phyloP scores from a whole-genome alignment of 1,140 invertebrate species.

The Acromyrmex echinatior region DNA sequence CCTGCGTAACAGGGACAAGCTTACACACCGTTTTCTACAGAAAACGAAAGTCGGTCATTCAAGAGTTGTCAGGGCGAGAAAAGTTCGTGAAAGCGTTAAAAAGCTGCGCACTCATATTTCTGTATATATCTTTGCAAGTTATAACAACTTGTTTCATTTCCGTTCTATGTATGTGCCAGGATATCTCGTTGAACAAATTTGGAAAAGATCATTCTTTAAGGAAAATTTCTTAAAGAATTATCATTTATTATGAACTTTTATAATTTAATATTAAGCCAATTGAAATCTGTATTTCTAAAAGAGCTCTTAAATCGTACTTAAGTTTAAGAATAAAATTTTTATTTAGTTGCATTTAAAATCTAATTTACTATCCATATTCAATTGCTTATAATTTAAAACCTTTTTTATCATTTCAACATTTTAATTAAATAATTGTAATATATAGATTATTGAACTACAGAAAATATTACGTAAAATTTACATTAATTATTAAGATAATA shows the following conservation, averaged over 20 bases:
- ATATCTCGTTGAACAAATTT: not conserved
- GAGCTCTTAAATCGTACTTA: not conserved
- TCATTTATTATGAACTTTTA: not conserved
- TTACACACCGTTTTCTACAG: conserved; percentile 15
- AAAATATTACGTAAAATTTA: conserved; percentile 11
- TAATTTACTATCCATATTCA: not conserved
- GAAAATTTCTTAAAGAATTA: not conserved
- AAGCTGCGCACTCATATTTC: not conserved
- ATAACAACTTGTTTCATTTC: not conserved
- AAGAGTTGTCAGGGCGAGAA: not conserved
- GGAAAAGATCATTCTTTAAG: not conserved
- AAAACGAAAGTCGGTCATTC: conserved; percentile 60
- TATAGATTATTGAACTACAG: not conserved
- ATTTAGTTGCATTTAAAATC: not conserved
- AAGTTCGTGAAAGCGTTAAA: conserved; percentile 2
- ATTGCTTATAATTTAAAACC: not conserved
- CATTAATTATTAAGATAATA: not conserved
- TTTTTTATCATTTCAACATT: not conserved
- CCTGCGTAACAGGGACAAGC: conserved; percentile 39
- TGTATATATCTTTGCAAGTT: not conserved
- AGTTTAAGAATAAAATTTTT: not conserved
- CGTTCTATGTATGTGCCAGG: not conserved
- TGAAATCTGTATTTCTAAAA: not conserved
- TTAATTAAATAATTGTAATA: not conserved
- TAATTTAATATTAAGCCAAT: conserved; percentile 4